These are phyloP conservation scores for Pseudorhombus dupliciocellatus DNA, from an alignment of 2,113 vertebrate species.

Conservation along the genomic window DNA sequence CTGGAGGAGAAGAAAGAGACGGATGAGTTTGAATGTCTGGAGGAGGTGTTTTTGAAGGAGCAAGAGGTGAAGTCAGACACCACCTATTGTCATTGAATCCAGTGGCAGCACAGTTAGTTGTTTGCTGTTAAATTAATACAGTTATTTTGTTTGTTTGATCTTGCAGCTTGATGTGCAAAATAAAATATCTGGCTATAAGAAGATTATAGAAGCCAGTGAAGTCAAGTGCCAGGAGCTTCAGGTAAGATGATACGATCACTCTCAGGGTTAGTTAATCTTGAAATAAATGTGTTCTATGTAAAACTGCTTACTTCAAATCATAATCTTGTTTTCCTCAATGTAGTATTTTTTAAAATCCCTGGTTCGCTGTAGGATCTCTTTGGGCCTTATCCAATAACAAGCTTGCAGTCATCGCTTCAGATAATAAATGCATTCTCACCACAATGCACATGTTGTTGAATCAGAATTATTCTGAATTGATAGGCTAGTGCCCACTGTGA, in stretches of 20 bases:
- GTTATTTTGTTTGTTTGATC: background rate
- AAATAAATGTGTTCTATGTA: background rate
- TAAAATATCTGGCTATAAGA: constrained; percentile 85
- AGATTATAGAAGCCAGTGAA: constrained; percentile 79
- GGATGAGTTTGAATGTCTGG: constrained; percentile 88
- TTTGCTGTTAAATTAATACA: too few species aligned
- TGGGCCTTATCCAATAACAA: too few species aligned
- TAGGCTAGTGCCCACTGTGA: too few species aligned
- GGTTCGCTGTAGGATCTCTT: too few species aligned
- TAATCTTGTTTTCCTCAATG: too few species aligned
- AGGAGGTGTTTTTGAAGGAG: constrained; percentile 83
- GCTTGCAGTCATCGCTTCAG: too few species aligned
- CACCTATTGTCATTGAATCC: background rate
- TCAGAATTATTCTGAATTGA: too few species aligned
- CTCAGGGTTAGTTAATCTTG: background rate
- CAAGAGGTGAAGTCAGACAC: constrained; percentile 82
- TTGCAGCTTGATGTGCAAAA: constrained; percentile 85
- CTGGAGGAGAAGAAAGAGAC: constrained; percentile 84
- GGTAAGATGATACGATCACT: constrained; percentile 68
- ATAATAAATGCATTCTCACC: too few species aligned
- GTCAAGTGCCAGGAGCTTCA: constrained; percentile 83
- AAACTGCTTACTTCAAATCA: background rate
- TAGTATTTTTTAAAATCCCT: too few species aligned
- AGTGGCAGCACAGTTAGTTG: background rate
- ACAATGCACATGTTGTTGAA: too few species aligned